Evolutionary conservation across 1,140 invertebrate genomes (phyloP), one percentile per base, ranked within the genome.

Genomic region (Drosophila mayri): DNA sequence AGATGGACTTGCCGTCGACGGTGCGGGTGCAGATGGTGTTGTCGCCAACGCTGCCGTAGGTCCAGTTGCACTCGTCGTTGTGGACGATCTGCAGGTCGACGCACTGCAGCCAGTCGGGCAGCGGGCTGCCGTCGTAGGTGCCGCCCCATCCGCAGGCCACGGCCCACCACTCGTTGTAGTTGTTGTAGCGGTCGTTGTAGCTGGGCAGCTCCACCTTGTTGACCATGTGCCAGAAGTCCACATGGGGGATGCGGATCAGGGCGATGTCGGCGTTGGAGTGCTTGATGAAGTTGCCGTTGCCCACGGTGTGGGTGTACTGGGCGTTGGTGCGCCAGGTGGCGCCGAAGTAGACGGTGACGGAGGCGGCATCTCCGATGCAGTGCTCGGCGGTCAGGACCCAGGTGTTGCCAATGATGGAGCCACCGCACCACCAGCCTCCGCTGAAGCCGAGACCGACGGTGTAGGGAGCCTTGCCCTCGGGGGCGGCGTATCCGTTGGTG

Each of bases 341-440:
- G 14, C 86, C 86, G 22, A 72, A 81, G 76, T 85, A 82, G 30
- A 84, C 57, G 37, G 60, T 84, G 18, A 71, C 67, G 32, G 49
- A 47, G 2, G 37, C 80, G 38, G 78, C 50, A 25, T 54, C 47
- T n/a, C 61, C 57, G 35, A 50, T 60, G 78, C 95, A 95, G 76
- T 95, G 95, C 16, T 30, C 90, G n/a, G n/a, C n/a, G n/a, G n/a
- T n/a, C n/a, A n/a, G n/a, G n/a, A n/a, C n/a, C n/a, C n/a, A n/a
- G n/a, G n/a, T n/a, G n/a, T n/a, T n/a, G n/a, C n/a, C n/a, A n/a
- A n/a, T n/a, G n/a, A n/a, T n/a, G n/a, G n/a, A n/a, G n/a, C n/a
- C n/a, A n/a, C n/a, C n/a, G n/a, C n/a, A n/a, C n/a, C n/a, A n/a
- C n/a, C n/a, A n/a, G n/a, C n/a, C n/a, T n/a, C n/a, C n/a, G n/a